Evolutionary conservation across 2,888 invertebrate genomes (phyloP).

Genomic region (Sisyra nigra): DNA sequence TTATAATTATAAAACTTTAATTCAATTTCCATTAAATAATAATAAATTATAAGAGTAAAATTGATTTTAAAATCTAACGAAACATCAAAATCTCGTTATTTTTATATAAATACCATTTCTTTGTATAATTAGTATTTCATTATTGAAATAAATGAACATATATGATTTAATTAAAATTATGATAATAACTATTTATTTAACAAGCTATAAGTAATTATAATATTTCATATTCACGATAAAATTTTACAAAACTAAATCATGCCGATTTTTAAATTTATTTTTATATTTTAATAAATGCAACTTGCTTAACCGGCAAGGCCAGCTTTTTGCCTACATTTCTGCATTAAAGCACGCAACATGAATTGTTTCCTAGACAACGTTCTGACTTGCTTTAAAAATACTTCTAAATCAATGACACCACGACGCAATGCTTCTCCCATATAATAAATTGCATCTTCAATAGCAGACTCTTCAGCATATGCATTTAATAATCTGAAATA

Average conservation of each 20-base stretch:
- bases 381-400: conserved; percentile 92
- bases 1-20: too few species aligned
- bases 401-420: conserved; percentile 87
- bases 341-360: conserved; percentile 86
- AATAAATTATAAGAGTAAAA: too few species aligned
- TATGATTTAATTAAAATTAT: not conserved
- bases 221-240: not conserved
- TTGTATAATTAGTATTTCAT: too few species aligned
- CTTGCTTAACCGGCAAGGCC: conserved; percentile 51
- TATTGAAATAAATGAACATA: too few species aligned
- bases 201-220: not conserved
- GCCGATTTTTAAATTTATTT: not conserved
- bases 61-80: too few species aligned
- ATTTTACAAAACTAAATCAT: conserved; percentile 4
- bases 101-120: too few species aligned
- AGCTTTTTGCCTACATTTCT: conserved; percentile 91
- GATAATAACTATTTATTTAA: not conserved
- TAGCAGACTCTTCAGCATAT: conserved; percentile 94
- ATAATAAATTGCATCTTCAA: conserved; percentile 97
- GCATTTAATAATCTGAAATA: conserved; percentile 70
- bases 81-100: too few species aligned
- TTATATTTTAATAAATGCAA: not conserved
- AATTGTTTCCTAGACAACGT: conserved; percentile 92
- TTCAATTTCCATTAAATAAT: too few species aligned
- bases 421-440: conserved; percentile 88